Evolutionary conservation across 2,888 invertebrate genomes (phyloP), one percentile per base, ranked within the genome.

Genomic region (Ctena decussata): DNA sequence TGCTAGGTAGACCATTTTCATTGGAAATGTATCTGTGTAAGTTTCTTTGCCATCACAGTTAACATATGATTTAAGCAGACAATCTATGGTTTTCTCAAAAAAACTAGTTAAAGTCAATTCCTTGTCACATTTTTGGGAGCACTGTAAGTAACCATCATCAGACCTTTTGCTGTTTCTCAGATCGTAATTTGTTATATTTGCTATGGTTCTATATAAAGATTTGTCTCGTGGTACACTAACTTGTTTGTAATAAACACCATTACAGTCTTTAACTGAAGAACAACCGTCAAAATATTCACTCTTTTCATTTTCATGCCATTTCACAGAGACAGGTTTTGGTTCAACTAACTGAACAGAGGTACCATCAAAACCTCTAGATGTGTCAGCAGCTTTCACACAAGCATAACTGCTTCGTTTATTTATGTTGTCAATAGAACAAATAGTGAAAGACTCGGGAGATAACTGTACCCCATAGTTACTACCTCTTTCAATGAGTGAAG

Each of bases 351-450:
- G 76, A 44, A 76, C 44, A 3, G 65, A 76, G 5, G 76, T 76
- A 15, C 76, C 76, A 76, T 76, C 76, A 76, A 76, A 76, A 41
- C 76, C 76, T 30, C 76, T 27, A 65, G 37, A 30, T 0, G 76
- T 18, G 24, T 65, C 76, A 15, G 37, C 32, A 5, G 65, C 49
- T 41, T 76, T 76, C 12, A 65, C 65, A 53, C 24, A 18, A 21
- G 53, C 53, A 53, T 53, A 53, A 53, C n/a, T n/a, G n/a, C 53
- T 53, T 24, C 53, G 11, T 24, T 53, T 53, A n/a, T 53, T 53
- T 12, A 53, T 53, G 53, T 53, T 53, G 21, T 53, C 53, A 53
- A 53, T 53, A n/a, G 53, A 53, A n/a, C 53, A 53, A n/a, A 53
- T 24, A 53, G 53, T 53, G 24, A 53, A 53, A 6, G n/a, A n/a